These are phyloP conservation scores for Polyommatus iphigenia DNA, from an alignment of 2,888 invertebrate genomes.

Conservation along the genomic window DNA sequence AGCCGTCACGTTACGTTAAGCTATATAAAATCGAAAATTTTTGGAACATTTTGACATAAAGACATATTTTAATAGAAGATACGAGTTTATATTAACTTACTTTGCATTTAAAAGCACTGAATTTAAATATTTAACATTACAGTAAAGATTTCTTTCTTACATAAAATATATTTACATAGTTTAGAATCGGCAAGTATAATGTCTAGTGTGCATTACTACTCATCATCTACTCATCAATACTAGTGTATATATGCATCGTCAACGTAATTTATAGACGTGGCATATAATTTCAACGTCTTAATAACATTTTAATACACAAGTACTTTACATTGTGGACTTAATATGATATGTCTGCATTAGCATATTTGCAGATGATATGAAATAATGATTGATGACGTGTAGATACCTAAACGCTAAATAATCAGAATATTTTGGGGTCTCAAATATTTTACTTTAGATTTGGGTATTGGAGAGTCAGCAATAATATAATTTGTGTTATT, in stretches of 20 bases:
- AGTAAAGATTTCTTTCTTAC: neutral
- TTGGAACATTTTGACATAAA: neutral
- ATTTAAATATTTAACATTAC: neutral
- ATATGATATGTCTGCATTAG: neutral
- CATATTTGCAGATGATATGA: neutral
- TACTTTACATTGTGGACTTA: neutral
- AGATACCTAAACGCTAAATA: neutral
- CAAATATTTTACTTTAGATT: neutral
- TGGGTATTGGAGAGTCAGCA: neutral
- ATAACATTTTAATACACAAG: neutral
- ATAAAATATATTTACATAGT: neutral
- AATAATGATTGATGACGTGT: slow-evolving; percentile 1
- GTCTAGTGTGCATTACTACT: slow-evolving; percentile 11
- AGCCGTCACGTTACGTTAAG: neutral
- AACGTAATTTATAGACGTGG: neutral
- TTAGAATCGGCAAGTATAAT: neutral
- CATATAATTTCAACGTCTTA: neutral
- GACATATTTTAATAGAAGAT: neutral
- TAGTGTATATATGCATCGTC: neutral
- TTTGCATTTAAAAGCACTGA: neutral
- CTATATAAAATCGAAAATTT: neutral
- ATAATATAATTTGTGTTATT: neutral
- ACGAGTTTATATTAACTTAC: neutral
- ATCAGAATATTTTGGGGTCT: neutral
- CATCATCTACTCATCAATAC: neutral